Conservation (phyloP, 2,888 invertebrate species). For the Drosophila planitibia region DNA sequence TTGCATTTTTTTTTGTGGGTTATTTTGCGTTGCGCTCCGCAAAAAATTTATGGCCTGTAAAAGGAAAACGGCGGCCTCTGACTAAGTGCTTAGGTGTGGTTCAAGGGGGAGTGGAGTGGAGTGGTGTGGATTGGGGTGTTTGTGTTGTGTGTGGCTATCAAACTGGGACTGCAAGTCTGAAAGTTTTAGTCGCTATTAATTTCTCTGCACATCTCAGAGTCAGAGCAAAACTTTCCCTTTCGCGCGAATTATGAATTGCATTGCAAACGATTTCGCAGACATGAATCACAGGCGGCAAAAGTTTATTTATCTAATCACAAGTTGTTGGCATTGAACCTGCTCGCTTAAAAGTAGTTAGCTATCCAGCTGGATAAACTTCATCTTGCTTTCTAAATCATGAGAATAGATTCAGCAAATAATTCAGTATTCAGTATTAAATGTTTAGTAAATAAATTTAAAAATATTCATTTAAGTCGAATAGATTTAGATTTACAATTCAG, state of each 20-base stretch:
- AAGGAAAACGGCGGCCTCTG: constrained; percentile 32
- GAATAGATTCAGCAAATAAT: background rate
- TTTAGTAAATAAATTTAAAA: background rate
- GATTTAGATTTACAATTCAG: background rate
- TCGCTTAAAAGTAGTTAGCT: background rate
- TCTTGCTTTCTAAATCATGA: background rate
- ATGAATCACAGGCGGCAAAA: constrained; percentile 14
- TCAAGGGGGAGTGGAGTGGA: background rate
- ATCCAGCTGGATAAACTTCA: background rate
- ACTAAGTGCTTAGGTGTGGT: constrained; percentile 19
- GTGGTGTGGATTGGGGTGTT: background rate
- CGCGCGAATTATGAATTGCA: constrained; percentile 55
- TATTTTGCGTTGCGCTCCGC: constrained; percentile 64
- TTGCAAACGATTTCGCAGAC: constrained; percentile 34
- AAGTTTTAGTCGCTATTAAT: constrained; percentile 72
- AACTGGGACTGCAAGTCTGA: constrained; percentile 51
- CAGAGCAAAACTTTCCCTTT: constrained; percentile 54
- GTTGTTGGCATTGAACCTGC: background rate
- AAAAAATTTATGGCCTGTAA: constrained; percentile 68
- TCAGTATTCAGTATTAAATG: background rate
- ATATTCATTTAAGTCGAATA: rapidly evolving
- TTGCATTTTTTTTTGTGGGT: constrained; percentile 63
- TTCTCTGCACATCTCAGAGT: constrained; percentile 39
- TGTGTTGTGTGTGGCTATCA: constrained; percentile 3
- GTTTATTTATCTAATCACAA: constrained; percentile 21